Percentiles rank a stretch among this genome's conserved stretches.
phyloP scores from a whole-genome alignment of 2,797 vertebrate genomes.

The Petrocephalus schoutedeni region DNA sequence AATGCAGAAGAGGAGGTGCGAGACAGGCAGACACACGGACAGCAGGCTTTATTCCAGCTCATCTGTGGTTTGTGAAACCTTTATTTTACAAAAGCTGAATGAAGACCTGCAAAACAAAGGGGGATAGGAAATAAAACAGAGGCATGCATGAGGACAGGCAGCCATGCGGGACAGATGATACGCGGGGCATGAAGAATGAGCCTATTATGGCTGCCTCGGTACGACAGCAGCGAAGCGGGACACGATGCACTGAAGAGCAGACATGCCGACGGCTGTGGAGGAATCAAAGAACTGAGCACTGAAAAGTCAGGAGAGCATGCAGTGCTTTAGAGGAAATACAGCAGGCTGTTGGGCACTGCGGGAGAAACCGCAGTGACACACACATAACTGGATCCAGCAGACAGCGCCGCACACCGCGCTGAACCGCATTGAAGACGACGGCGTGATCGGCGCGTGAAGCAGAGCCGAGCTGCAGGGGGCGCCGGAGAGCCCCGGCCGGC shows the following conservation, averaged over 20 bases:
- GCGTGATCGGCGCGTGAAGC: background rate
- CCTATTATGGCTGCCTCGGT: conserved; percentile 25
- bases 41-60: conserved; percentile 54
- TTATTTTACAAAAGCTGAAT: conserved; percentile 25
- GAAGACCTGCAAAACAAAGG: background rate
- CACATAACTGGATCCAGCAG: background rate
- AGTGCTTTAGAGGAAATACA: background rate
- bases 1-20: background rate
- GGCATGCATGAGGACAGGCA: conserved; percentile 4
- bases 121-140: background rate
- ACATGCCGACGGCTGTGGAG: background rate
- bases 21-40: conserved; percentile 29
- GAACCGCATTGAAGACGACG: background rate
- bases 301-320: background rate
- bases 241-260: conserved; percentile 24
- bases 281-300: background rate
- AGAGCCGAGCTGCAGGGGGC: background rate
- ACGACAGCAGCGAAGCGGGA: conserved; percentile 18
- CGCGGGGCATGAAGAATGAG: background rate
- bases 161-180: conserved; percentile 25
- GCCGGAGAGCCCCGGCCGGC: background rate
- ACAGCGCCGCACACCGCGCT: background rate
- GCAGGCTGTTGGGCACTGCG: background rate
- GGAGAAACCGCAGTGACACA: background rate
- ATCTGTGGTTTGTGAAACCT: conserved; percentile 19